Conservation (phyloP, 2,797 vertebrate genomes). For the Limnodromus scolopaceus region DNA sequence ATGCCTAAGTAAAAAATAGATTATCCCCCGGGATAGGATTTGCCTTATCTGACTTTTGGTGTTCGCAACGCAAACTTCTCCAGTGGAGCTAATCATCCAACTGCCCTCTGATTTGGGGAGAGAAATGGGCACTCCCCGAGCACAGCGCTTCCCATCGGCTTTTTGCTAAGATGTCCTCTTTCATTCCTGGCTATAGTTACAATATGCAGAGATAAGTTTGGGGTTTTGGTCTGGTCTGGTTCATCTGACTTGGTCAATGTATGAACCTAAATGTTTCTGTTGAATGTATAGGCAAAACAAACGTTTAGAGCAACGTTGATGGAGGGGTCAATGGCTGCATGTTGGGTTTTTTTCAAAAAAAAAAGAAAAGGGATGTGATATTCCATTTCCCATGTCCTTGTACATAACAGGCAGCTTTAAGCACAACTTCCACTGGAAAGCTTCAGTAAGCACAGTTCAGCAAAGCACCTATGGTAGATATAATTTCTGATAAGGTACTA, state of each 20-base stretch:
- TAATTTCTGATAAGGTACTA: neutral
- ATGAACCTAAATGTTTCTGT: neutral
- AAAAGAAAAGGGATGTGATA: neutral
- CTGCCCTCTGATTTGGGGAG: neutral
- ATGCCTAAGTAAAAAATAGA: slow-evolving; percentile 35
- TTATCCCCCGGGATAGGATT: slow-evolving; percentile 2
- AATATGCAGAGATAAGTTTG: rapidly evolving
- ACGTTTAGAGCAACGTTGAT: rapidly evolving
- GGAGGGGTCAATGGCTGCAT: rapidly evolving
- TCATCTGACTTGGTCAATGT: rapidly evolving
- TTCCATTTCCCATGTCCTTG: rapidly evolving
- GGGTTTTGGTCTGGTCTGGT: neutral
- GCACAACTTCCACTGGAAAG: neutral
- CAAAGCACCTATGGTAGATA: neutral
- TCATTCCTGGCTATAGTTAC: neutral
- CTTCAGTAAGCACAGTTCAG: neutral
- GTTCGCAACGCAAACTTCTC: neutral
- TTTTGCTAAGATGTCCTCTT: neutral
- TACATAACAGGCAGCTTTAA: neutral
- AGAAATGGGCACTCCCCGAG: neutral
- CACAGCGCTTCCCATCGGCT: neutral
- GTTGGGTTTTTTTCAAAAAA: neutral
- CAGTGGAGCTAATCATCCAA: neutral
- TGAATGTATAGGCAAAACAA: rapidly evolving
- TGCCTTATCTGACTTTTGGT: slow-evolving; percentile 40